phyloP scores from a whole-genome alignment of 2,113 vertebrate species.

The Bubo blakistoni region DNA sequence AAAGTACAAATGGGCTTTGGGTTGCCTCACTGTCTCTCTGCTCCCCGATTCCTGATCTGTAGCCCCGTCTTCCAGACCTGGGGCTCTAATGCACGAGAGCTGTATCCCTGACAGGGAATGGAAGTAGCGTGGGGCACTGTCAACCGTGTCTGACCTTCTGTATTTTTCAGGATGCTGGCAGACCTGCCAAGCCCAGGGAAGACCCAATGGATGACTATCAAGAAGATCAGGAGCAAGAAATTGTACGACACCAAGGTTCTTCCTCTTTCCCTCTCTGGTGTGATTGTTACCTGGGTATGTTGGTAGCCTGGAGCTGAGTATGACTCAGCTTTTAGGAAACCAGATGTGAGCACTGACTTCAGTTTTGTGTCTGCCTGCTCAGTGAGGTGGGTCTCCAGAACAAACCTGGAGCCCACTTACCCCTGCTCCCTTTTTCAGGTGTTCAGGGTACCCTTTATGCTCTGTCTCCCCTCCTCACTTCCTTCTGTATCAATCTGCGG shows the following conservation, averaged over 20 bases:
- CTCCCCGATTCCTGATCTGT: not conserved
- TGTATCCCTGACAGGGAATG: not conserved
- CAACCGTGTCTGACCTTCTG: not conserved
- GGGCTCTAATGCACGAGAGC: not conserved
- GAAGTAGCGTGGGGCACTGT: not conserved
- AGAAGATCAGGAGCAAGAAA: constrained; percentile 67
- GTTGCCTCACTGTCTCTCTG: not conserved
- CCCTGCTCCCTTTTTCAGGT: not conserved
- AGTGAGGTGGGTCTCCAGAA: not conserved
- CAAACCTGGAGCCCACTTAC: not conserved
- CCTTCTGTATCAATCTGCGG: not conserved
- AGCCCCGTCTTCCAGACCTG: not conserved
- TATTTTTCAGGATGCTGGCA: constrained; percentile 4
- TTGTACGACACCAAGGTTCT: constrained; percentile 66
- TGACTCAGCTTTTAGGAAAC: not conserved
- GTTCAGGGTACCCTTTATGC: not conserved
- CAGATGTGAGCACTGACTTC: not conserved
- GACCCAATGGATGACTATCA: constrained; percentile 51
- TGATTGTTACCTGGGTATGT: not conserved
- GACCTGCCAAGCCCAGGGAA: constrained; percentile 13
- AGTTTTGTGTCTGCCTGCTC: not conserved
- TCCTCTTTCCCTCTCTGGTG: constrained; percentile 28
- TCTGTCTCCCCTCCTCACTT: not conserved
- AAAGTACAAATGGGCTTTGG: not conserved
- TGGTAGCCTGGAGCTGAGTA: not conserved